Evolutionary conservation across 2,113 vertebrate genomes (phyloP).

Genomic region (Chelonoidis abingdonii): DNA sequence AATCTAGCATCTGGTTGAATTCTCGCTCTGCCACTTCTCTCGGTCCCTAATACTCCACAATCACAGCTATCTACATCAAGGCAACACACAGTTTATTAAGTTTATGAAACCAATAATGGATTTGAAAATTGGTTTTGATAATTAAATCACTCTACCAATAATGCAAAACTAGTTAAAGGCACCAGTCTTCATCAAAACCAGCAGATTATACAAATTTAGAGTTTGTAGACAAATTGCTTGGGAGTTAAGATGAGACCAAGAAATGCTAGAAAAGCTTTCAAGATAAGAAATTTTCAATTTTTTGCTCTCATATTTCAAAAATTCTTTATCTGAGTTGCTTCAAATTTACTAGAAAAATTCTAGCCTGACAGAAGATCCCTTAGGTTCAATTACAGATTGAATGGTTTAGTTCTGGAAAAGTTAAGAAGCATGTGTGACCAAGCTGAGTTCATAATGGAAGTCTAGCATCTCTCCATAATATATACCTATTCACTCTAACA

Average conservation of each 20-base stretch:
- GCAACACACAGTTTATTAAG: background rate
- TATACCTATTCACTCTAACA: background rate
- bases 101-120: background rate
- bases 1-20: background rate
- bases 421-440: background rate
- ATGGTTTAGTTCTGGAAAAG: background rate
- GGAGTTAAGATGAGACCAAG: background rate
- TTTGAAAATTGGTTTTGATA: background rate
- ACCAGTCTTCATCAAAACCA: background rate
- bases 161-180: background rate
- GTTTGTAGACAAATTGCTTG: background rate
- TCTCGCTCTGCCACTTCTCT: background rate
- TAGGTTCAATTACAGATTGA: background rate
- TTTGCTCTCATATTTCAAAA: background rate
- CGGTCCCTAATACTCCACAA: background rate
- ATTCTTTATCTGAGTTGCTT: background rate
- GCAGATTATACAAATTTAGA: background rate
- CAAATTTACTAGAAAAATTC: background rate
- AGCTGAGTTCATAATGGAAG: background rate
- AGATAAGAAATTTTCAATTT: background rate
- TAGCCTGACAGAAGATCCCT: background rate
- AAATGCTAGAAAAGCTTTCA: background rate
- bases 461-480: background rate
- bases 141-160: background rate
- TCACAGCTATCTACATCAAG: background rate